Evolutionary conservation across 2,113 vertebrate species (phyloP).

Genomic region (Neodon shergylaensis): DNA sequence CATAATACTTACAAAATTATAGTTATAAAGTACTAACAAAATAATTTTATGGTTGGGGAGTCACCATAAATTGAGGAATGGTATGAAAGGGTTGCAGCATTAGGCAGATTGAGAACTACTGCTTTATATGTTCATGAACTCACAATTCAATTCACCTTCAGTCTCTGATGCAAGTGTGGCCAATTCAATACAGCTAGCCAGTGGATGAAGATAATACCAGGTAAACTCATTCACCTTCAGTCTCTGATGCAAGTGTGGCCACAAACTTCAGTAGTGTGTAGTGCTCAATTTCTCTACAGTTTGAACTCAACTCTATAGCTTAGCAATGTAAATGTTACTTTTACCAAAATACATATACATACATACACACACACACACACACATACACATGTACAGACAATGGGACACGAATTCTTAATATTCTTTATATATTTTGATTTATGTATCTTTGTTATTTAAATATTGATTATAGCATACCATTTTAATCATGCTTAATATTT

Average conservation of each 20-base stretch:
- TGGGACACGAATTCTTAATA: background rate
- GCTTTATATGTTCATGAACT: background rate
- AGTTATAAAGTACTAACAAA: background rate
- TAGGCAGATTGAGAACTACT: background rate
- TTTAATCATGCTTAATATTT: background rate
- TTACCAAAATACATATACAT: background rate
- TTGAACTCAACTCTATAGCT: background rate
- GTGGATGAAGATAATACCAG: rapidly evolving
- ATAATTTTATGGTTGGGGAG: background rate
- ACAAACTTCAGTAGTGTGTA: rapidly evolving
- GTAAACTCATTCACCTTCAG: too few relatives aligned
- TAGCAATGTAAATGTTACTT: background rate
- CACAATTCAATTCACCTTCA: too few relatives aligned
- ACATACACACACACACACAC: background rate
- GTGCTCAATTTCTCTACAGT: background rate
- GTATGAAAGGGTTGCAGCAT: background rate
- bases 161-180: too few relatives aligned
- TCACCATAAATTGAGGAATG: background rate
- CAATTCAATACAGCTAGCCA: too few relatives aligned
- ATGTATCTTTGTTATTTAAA: background rate
- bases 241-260: too few relatives aligned
- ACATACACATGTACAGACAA: too few relatives aligned
- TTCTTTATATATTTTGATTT: background rate
- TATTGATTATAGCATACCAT: background rate
- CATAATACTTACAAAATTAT: background rate